These are phyloP conservation scores for Drosophila paulistorum DNA, from an alignment of 1,140 invertebrate species.

Conservation along the genomic window DNA sequence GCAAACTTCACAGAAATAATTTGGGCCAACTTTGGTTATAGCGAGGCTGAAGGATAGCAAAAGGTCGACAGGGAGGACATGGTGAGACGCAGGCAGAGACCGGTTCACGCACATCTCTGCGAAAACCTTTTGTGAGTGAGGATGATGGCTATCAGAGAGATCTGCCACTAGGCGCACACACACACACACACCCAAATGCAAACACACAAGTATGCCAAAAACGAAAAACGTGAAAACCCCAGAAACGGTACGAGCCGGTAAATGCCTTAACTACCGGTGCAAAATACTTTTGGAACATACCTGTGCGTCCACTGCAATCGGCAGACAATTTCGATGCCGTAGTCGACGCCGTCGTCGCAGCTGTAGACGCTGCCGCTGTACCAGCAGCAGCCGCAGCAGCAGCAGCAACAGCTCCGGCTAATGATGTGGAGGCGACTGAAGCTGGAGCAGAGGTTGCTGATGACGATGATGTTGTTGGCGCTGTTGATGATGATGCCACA, in stretches of 20 bases:
- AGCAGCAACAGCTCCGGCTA: conserved; percentile 48
- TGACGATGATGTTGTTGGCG: conserved; percentile 45
- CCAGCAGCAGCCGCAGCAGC: conserved; percentile 34
- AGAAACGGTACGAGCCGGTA: conserved; percentile 57
- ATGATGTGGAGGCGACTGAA: conserved; percentile 54
- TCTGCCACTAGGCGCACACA: conserved; percentile 16
- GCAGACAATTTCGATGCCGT: conserved; percentile 77
- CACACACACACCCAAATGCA: conserved; percentile 60
- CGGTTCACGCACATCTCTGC: conserved; percentile 3
- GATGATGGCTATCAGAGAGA: conserved; percentile 10
- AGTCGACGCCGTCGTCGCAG: conserved; percentile 41
- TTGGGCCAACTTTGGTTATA: conserved; percentile 32
- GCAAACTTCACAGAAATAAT: conserved; percentile 56
- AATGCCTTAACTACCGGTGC: conserved; percentile 76
- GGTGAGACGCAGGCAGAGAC: not conserved
- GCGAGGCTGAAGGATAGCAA: not conserved
- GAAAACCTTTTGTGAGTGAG: not conserved
- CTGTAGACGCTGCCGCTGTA: conserved; percentile 27
- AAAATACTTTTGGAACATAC: conserved; percentile 83
- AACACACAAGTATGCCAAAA: conserved; percentile 78
- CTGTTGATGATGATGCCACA: conserved; percentile 17
- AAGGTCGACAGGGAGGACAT: not conserved
- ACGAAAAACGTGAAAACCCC: conserved; percentile 77
- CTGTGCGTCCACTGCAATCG: conserved; percentile 83
- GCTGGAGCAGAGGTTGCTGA: conserved; percentile 44